Conservation (phyloP, 1,140 invertebrate species). For the Bombus pyrosoma region DNA sequence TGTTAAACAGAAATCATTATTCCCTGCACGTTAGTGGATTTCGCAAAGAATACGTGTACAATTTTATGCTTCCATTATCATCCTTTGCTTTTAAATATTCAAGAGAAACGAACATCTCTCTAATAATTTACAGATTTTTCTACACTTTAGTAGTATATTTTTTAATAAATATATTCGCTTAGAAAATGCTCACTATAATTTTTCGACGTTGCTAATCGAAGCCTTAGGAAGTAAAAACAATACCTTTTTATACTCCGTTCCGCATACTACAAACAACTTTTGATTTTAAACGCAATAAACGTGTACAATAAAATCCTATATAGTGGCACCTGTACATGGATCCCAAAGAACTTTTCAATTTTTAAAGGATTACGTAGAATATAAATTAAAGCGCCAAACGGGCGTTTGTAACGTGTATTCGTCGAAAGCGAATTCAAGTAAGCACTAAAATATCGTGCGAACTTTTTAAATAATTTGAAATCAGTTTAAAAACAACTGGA, state of each 20-base stretch:
- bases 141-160: background rate
- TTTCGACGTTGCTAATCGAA: background rate
- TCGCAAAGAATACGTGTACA: background rate
- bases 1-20: background rate
- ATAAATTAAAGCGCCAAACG: background rate
- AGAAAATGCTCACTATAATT: background rate
- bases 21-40: background rate
- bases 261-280: background rate
- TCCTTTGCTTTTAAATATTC: background rate
- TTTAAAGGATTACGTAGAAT: background rate
- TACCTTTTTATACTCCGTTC: too few species aligned
- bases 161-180: background rate
- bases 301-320: background rate
- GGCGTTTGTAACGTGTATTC: background rate
- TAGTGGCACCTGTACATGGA: background rate
- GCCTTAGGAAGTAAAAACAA: background rate
- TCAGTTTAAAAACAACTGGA: background rate
- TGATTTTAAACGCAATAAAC: background rate
- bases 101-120: background rate
- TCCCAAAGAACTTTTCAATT: background rate
- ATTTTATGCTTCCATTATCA: background rate
- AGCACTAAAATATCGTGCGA: background rate
- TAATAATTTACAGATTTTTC: background rate
- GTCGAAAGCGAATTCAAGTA: background rate
- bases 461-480: background rate